Conservation (phyloP, 2,797 vertebrate species). For the Discoglossus pictus region DNA sequence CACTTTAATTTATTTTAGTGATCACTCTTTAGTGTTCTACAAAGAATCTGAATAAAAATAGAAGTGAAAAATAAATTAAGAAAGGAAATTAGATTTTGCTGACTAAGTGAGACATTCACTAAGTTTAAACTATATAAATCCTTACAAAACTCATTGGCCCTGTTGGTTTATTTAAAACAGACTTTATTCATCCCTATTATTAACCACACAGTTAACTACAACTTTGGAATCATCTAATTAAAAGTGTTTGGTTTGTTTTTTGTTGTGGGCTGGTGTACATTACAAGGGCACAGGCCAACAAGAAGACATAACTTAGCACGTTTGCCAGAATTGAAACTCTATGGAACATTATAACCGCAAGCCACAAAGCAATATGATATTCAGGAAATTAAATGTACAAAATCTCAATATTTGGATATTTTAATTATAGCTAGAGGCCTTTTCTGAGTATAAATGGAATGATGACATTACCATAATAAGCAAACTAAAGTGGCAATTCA, state of each 20-base stretch:
- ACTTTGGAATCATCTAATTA: constrained; percentile 15
- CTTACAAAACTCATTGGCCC: constrained; percentile 5
- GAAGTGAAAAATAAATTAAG: background rate
- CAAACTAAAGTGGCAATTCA: no score
- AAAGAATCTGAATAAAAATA: background rate
- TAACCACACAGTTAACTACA: background rate
- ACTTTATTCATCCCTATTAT: no score
- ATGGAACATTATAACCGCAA: background rate
- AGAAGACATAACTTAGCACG: background rate
- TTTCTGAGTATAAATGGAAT: no score
- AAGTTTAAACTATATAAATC: constrained; percentile 8
- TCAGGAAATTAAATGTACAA: background rate
- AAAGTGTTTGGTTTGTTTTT: background rate
- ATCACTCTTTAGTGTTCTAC: constrained; percentile 6
- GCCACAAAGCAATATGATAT: constrained; percentile 6
- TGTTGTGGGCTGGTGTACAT: no score
- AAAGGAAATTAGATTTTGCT: constrained; percentile 17
- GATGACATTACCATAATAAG: no score
- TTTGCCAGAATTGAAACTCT: background rate
- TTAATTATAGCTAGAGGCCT: background rate
- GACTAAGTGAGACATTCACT: background rate
- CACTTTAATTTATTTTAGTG: background rate
- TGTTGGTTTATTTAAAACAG: no score
- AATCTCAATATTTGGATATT: background rate
- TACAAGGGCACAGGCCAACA: background rate